Evolutionary conservation across 2,888 invertebrate genomes (phyloP), one percentile per base, ranked within the genome.

Genomic region (Cistogaster globosa): DNA sequence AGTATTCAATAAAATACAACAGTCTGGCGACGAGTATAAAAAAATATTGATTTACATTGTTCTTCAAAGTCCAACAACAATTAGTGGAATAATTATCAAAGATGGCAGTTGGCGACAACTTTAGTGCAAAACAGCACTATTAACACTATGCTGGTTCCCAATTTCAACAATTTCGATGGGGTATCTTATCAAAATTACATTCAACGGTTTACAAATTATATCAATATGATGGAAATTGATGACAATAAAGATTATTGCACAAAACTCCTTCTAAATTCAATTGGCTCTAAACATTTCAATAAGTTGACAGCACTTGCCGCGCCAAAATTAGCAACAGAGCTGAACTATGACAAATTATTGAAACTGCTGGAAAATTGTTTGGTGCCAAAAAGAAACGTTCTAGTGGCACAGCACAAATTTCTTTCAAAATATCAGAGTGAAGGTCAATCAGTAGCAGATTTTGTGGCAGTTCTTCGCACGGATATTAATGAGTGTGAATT

Each of bases 401-500:
- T 26, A 4, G 84, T 71, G 12, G 71, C 65, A 16, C 79, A 84
- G 53, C 71, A 76, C 65, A 75, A 71, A 71, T 84, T 84, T 32
- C 48, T 84, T 6, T 76, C 65, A 5, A 76, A 60, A 74, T 62
- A 74, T 26, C 74, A 68, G 42, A 0, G 42, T 9, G 74, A 74
- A 42, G 32, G 51, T 6, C 74, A 81, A 48, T 60, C 74, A 7
- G 57, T 74, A 4, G 60, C 74, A 5, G 32, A 79, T 18, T 72
- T 55, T 45, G 57, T 79, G 20, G 65, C 79, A 38, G 45, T 20
- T 12, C 63, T 81, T 55, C 60, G 63, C 6, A 67, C 63, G 5
- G 68, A 81, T 32, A 74, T 81, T 1, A 60, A 18, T 5, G 80
- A 72, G 18, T 83, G 83, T 26, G 75, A 79, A 22, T 83, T 83